Percentiles rank a stretch among this genome's conserved stretches.
These are phyloP conservation scores for Tiliacea citrago DNA, from an alignment of 2,888 invertebrate species.

Conservation along the genomic window DNA sequence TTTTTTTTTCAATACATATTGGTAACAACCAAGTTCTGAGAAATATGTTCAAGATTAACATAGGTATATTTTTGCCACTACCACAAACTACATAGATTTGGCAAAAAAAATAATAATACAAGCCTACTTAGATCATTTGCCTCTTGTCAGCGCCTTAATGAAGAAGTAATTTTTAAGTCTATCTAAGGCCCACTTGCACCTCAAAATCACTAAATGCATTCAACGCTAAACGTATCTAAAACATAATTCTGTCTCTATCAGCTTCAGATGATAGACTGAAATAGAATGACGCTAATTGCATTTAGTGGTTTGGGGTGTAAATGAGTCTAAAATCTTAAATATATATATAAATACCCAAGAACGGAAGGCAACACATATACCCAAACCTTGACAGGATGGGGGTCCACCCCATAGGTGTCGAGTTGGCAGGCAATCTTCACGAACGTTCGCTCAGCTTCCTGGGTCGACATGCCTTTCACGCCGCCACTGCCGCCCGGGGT, in stretches of 20 bases:
- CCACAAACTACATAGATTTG: too few relatives aligned
- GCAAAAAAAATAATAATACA: too few relatives aligned
- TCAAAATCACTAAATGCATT: not conserved
- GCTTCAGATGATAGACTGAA: not conserved
- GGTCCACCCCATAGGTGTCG: constrained; percentile 99
- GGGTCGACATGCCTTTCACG: constrained; percentile 96
- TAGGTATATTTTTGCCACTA: too few relatives aligned
- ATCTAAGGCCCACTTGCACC: not conserved
- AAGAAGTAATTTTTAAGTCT: not conserved
- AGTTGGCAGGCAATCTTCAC: constrained; percentile 97
- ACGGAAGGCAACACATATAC: constrained; percentile 64
- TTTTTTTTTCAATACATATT: too few relatives aligned
- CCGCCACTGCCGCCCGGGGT: constrained; percentile 91
- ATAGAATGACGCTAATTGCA: not conserved
- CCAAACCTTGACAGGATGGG: constrained; percentile 98
- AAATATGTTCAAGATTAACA: too few relatives aligned
- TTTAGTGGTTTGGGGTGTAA: not conserved
- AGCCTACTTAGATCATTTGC: too few relatives aligned
- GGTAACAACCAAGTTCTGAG: too few relatives aligned
- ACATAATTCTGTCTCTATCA: not conserved
- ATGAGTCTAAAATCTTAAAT: constrained; percentile 18
- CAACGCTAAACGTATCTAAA: not conserved
- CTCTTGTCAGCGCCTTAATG: not conserved
- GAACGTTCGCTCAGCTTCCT: constrained; percentile 97
- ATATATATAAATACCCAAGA: constrained; percentile 43